Conservation (phyloP, 2,113 vertebrate genomes). For the Mirounga angustirostris region DNA sequence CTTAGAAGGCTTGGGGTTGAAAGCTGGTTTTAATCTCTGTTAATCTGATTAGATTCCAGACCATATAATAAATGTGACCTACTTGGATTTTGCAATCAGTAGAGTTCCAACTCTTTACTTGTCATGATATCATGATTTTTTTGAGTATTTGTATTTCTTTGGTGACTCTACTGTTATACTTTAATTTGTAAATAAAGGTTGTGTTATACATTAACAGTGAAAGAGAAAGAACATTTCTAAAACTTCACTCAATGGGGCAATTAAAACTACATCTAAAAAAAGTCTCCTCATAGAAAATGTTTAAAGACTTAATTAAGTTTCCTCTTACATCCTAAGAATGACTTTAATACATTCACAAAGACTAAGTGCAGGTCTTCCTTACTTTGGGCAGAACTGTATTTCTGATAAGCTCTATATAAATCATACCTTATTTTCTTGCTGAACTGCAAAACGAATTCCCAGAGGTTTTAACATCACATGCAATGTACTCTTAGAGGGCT, state of each 20-base stretch:
- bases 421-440: conserved; percentile 14
- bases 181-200: not conserved
- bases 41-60: conserved; percentile 5
- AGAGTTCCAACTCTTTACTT: not conserved
- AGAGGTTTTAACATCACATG: not conserved
- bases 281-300: not conserved
- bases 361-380: not conserved
- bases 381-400: not conserved
- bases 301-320: not conserved
- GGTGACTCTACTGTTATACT: not conserved
- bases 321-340: not conserved
- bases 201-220: not conserved
- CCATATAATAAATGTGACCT: not conserved
- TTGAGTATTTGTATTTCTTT: not conserved
- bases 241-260: not conserved
- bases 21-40: not conserved
- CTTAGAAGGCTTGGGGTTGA: not conserved
- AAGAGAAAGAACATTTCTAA: not conserved
- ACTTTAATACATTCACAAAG: conserved; percentile 4
- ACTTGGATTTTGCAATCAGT: not conserved
- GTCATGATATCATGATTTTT: not conserved
- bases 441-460: conserved; percentile 45
- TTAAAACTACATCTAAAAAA: not conserved
- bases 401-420: conserved; percentile 13
- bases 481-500: conserved; percentile 58